A percentile compares a stretch with the other conserved stretches of the same genome.
Evolutionary conservation across 2,113 vertebrate genomes (phyloP).

Genomic region (Neolamprologus sp.): DNA sequence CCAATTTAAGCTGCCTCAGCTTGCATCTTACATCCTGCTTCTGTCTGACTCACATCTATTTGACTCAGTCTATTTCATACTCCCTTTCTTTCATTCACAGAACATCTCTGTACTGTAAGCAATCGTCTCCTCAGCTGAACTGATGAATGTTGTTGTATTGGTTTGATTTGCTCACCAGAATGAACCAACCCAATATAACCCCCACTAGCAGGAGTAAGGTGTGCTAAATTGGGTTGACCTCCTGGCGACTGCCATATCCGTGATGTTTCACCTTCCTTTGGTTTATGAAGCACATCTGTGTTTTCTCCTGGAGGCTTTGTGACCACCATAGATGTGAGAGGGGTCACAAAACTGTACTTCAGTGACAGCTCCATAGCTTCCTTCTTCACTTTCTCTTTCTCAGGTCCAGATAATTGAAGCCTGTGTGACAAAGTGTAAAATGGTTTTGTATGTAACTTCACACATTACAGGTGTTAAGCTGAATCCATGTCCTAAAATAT

Average conservation of each 20-base stretch:
- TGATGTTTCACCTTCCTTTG: not conserved
- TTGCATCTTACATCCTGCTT: not conserved
- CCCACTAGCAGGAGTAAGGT: not conserved
- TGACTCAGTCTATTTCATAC: not conserved
- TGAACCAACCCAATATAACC: rapidly evolving
- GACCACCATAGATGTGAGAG: not conserved
- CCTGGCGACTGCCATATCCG: not conserved
- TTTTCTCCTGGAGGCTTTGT: not conserved
- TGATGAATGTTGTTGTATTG: not conserved
- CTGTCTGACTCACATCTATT: not conserved
- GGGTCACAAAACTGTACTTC: not conserved
- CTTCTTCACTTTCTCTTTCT: not conserved
- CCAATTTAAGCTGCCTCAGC: not conserved
- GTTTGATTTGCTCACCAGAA: not conserved
- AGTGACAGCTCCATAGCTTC: not conserved
- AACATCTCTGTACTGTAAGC: not conserved
- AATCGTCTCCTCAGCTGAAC: not conserved
- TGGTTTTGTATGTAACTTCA: not conserved
- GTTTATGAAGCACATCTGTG: not conserved
- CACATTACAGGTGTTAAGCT: not conserved
- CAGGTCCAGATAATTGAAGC: not conserved
- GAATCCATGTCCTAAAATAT: not conserved
- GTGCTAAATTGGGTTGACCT: not conserved
- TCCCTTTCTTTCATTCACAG: not conserved
- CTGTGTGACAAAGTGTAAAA: not conserved